phyloP scores from a whole-genome alignment of 2,888 invertebrate genomes.

The Lepidochitona cinerea region DNA sequence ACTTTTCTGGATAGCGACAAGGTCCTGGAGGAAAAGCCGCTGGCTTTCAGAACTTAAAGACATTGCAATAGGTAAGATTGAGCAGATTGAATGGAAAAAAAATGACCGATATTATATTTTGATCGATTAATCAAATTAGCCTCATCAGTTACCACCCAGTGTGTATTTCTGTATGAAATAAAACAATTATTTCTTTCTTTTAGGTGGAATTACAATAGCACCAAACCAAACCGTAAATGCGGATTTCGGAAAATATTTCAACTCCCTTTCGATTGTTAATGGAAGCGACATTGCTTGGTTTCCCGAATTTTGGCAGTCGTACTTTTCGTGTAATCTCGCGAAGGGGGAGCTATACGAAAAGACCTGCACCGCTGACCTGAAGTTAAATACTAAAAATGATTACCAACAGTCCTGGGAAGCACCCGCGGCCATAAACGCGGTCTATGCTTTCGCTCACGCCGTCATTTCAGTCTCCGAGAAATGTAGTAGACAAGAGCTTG shows the following conservation, averaged over 20 bases:
- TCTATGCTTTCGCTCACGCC: background rate
- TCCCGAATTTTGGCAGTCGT: background rate
- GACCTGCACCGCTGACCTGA: background rate
- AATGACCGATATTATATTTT: no score
- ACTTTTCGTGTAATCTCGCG: background rate
- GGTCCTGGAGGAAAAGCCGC: background rate
- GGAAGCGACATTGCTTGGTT: slow-evolving; percentile 1
- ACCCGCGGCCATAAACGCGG: background rate
- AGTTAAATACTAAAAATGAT: background rate
- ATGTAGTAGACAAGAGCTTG: background rate
- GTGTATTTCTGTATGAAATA: no score
- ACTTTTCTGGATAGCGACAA: background rate
- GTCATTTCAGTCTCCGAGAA: background rate
- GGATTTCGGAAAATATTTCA: background rate
- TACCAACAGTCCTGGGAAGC: background rate
- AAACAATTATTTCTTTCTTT: background rate
- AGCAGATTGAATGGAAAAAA: no score
- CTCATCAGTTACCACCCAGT: no score
- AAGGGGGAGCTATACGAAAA: background rate
- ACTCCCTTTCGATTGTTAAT: background rate
- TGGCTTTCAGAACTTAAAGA: background rate
- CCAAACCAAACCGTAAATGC: background rate
- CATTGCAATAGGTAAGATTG: background rate
- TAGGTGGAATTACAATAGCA: background rate
- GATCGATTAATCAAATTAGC: no score